Percentiles rank a stretch among this genome's conserved stretches.
These are phyloP conservation scores for Drosophila infuscata DNA, from an alignment of 2,888 invertebrate genomes.

Conservation along the genomic window DNA sequence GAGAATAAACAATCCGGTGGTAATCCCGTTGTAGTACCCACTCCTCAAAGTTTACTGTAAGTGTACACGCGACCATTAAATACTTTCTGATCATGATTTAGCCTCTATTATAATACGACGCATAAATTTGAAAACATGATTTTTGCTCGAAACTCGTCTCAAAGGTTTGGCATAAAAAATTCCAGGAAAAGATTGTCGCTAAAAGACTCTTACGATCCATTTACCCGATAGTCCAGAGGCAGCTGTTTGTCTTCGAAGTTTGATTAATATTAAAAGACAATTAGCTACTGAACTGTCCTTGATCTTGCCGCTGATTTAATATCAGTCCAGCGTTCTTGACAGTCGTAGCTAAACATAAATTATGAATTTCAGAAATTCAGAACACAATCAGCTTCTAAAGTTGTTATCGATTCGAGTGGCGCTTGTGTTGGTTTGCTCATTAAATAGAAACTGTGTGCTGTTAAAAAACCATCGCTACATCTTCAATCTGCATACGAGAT, in stretches of 20 bases:
- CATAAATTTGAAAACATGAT: neutral
- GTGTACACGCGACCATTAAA: slow-evolving; percentile 15
- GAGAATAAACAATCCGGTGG: slow-evolving; percentile 37
- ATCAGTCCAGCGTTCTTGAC: slow-evolving; percentile 1
- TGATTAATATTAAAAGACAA: neutral
- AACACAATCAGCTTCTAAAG: slow-evolving; percentile 15
- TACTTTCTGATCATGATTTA: neutral
- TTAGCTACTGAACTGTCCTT: slow-evolving; percentile 53
- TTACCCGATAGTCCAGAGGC: slow-evolving; percentile 18
- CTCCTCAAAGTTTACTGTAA: slow-evolving; percentile 72
- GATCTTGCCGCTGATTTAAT: slow-evolving; percentile 64
- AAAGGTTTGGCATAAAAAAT: neutral
- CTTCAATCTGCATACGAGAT: slow-evolving; percentile 60
- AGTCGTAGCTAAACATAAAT: slow-evolving; percentile 20
- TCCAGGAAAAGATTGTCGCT: neutral
- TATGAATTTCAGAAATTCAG: slow-evolving; percentile 8
- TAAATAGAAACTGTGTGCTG: slow-evolving; percentile 29
- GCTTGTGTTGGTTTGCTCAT: slow-evolving; percentile 22
- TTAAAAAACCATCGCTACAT: slow-evolving; percentile 49
- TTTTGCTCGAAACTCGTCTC: neutral
- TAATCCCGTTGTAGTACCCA: slow-evolving; percentile 53
- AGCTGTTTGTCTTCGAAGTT: slow-evolving; percentile 22
- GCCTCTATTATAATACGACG: neutral
- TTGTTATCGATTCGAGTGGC: slow-evolving; percentile 53
- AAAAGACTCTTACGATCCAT: neutral